Evolutionary conservation across 2,797 vertebrate species (phyloP).

Genomic region (Delichon dasypus): DNA sequence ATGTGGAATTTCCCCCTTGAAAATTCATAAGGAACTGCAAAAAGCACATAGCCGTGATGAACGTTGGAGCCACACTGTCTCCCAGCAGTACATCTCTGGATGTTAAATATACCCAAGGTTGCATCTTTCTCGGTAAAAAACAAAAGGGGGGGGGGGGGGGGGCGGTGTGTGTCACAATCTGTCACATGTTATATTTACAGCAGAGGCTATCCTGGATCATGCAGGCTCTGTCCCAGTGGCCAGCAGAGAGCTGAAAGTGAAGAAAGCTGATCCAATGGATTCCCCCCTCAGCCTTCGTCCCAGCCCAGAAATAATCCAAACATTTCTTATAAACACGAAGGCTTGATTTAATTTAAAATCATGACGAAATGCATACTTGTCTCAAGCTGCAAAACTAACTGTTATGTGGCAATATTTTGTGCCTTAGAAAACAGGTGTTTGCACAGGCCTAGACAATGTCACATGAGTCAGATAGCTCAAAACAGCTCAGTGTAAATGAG

Average conservation of each 20-base stretch:
- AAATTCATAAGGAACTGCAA: neutral
- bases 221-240: neutral
- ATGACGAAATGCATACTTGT: neutral
- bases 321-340: neutral
- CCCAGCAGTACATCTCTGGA: neutral
- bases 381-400: neutral
- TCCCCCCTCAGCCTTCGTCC: neutral
- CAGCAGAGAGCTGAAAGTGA: neutral
- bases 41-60: neutral
- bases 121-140: neutral
- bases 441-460: neutral
- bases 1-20: neutral
- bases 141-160: fast-evolving
- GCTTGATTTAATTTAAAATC: neutral
- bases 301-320: neutral
- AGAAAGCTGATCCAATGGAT: neutral
- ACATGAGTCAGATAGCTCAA: neutral
- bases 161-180: fast-evolving
- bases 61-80: neutral
- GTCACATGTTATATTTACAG: neutral
- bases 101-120: neutral
- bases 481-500: neutral
- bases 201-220: neutral
- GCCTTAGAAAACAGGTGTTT: neutral
- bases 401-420: neutral